These are phyloP conservation scores for Gulo gulo DNA, from an alignment of 2,113 vertebrate species.

Conservation along the genomic window DNA sequence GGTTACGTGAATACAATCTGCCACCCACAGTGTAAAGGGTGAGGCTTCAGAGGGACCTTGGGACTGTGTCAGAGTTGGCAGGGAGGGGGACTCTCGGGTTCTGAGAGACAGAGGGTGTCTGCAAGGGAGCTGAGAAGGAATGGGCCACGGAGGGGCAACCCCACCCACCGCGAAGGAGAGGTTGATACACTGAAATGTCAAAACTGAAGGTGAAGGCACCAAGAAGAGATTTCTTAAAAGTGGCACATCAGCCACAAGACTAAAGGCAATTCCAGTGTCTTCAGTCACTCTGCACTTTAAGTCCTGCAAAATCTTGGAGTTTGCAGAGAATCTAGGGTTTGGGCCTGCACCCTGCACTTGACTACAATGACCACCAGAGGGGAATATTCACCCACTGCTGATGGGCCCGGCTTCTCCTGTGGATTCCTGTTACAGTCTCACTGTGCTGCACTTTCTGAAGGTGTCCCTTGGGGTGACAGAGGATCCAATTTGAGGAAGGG, in stretches of 20 bases:
- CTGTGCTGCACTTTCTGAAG: background rate
- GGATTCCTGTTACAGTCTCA: background rate
- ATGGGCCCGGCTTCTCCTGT: background rate
- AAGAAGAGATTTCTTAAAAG: background rate
- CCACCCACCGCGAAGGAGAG: no score
- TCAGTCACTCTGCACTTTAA: background rate
- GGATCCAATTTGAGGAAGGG: background rate
- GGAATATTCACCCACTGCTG: background rate
- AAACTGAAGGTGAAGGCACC: background rate
- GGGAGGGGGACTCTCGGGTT: background rate
- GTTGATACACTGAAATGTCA: background rate
- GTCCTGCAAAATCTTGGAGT: no score
- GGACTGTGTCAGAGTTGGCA: background rate
- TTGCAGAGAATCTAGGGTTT: background rate
- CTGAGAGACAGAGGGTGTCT: background rate
- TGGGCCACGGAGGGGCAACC: background rate
- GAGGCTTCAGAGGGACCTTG: background rate
- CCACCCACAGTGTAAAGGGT: background rate
- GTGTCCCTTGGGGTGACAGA: background rate
- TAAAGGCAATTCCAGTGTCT: background rate
- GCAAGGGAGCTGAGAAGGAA: background rate
- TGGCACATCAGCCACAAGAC: background rate
- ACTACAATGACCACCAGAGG: background rate
- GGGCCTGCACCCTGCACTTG: background rate
- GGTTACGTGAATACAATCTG: background rate